These are phyloP conservation scores for Cremastinae sp. DNA, from an alignment of 2,888 invertebrate species.

Conservation along the genomic window DNA sequence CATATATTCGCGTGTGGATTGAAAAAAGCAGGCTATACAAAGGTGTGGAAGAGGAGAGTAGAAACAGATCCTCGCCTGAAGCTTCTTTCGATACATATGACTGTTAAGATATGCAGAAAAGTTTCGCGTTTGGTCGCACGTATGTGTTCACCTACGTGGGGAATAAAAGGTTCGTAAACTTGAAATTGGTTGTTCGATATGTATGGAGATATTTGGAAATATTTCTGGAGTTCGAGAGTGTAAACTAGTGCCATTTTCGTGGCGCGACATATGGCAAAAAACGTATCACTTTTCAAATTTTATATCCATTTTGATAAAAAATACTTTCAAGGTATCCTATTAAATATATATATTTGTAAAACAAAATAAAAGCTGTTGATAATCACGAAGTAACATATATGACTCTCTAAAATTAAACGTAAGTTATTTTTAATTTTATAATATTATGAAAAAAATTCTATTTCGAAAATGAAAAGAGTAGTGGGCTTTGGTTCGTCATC, in stretches of 20 bases:
- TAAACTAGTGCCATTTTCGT: constrained; percentile 1
- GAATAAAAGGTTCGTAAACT: constrained; percentile 70
- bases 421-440: too few species aligned
- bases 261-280: not conserved
- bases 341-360: too few species aligned
- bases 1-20: constrained; percentile 1
- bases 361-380: too few species aligned
- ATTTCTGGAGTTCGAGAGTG: not conserved
- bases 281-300: not conserved
- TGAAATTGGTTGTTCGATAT: constrained; percentile 70
- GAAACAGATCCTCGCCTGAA: constrained; percentile 41
- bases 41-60: not conserved
- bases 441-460: too few species aligned
- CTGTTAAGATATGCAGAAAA: constrained; percentile 55
- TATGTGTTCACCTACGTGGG: constrained; percentile 53
- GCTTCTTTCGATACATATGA: constrained; percentile 55
- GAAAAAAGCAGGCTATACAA: not conserved
- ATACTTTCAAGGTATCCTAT: too few species aligned
- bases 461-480: too few species aligned
- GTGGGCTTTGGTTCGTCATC: too few species aligned
- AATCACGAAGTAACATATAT: too few species aligned
- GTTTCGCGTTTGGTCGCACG: constrained; percentile 30
- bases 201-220: not conserved
- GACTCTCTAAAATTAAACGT: too few species aligned
- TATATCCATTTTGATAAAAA: too few species aligned